Base-by-base conservation (phyloP, 2,797 vertebrate genomes). In the Selene dorsalis region DNA sequence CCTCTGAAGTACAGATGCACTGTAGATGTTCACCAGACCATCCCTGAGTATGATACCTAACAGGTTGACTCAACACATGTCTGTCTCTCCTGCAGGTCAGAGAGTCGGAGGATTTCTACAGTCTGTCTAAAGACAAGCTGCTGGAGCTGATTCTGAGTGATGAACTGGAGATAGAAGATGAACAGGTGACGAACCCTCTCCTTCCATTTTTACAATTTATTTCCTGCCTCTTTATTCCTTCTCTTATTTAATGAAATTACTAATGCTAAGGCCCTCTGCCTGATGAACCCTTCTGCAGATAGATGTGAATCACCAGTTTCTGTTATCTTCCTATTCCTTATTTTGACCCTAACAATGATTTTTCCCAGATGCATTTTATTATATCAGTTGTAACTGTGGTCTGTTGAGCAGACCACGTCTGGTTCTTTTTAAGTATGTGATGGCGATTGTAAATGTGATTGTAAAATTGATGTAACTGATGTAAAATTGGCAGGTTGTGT, bases 151-250 rank as follows among this genome's bases (percentile, higher is more conserved):
- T 98, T 73, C 95, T 96, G n/a, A 97, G 97, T 0, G 97, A 99
- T 2, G 97, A 99, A 89, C 93, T 99, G 89, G 97, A 98, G 92
- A 95, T 96, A 0, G 97, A 98, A 83, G 97, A 98, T 3, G 97
- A 99, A 79, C 95, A 96, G 61, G 95, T 96, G 32, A 84, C 64
- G n/a, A 18, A 22, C 20, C 6, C 38, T 9, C 14, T 58, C 12
- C 14, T 8, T 32, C 3, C 0, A 20, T 45, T 22, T 52, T 59
- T 17, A 16, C 43, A 16, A 4, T 14, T 64, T 13, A 4, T 45
- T 50, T 22, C 3, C 4, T 47, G 20, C 14, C 6, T 50, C 4
- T 24, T 6, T 4, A 24, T 50, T 1, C 9, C 3, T 13, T 4
- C 10, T 43, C 41, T 43, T 50, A 50, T 50, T 50, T 50, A 50